Base-by-base conservation (phyloP, 2,113 vertebrate species). In the Sinosuthora webbiana region DNA sequence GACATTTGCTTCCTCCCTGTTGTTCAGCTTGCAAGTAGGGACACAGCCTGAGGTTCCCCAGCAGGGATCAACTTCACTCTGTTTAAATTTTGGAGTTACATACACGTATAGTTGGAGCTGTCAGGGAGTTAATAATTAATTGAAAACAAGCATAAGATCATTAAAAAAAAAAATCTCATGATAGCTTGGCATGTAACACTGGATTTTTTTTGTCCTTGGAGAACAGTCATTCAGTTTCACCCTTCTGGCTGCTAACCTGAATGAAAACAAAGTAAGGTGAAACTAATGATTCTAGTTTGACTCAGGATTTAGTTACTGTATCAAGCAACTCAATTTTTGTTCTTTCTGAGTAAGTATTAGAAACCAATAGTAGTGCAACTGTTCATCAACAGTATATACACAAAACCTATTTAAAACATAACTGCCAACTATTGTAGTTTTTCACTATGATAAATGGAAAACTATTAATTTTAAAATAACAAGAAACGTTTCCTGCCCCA, bases 361-460 rank as follows among this genome's bases (percentile, higher is more conserved):
- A 68, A 92, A 91, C 11, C 44, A 59, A 22, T 20, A 14, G 22
- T 35, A 14, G 71, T 88, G 67, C 92, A 87, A 93, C 41, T 57
- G 65, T 57, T 75, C 6, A 78, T 69, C 41, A 91, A 24, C 9
- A n/a, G n/a, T n/a, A 39, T 21, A 76, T 18, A 89, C 74, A 50
- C 31, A 39, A 71, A 96, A 89, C 3, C 9, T 27, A 85, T 90
- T 89, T 56, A 89, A 97, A 93, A 68, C 9, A 1, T 68, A 59
- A 35, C 89, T 47, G 64, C 65, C 65, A 81, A 77, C 52, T 56
- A 80, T 47, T 59, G 47, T 24, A 85, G n/a, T 33, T 70, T 94
- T 92, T 67, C 64, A 75, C 28, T 30, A n/a, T 57, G 73, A 93
- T 50, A 94, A 89, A 68, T 53, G 30, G 73, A 93, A 96, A 94